These are phyloP conservation scores for Empidonax traillii DNA, from an alignment of 2,113 vertebrate species.

Conservation along the genomic window DNA sequence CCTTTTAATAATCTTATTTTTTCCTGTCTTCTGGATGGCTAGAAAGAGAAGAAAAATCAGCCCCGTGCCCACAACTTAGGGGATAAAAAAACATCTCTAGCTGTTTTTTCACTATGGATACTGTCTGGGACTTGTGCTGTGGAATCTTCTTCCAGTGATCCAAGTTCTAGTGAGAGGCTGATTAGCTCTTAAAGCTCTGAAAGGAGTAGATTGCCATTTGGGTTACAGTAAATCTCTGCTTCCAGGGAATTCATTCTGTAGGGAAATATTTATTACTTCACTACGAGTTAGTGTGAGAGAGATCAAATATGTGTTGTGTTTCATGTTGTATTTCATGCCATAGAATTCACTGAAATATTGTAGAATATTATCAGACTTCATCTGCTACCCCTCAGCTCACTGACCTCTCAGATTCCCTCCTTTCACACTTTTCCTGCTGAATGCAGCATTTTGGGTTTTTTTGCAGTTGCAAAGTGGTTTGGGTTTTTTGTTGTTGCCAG, in stretches of 20 bases:
- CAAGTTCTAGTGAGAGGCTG: background rate
- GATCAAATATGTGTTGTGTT: constrained; percentile 13
- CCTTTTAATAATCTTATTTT: constrained; percentile 41
- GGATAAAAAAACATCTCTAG: background rate
- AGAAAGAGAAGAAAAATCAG: constrained; percentile 3
- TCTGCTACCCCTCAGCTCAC: background rate
- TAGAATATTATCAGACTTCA: background rate
- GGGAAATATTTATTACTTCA: constrained; percentile 33
- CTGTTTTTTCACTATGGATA: background rate
- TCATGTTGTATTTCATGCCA: background rate
- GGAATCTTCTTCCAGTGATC: background rate
- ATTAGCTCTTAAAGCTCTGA: background rate
- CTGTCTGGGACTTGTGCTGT: background rate
- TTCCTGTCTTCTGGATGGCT: constrained; percentile 19
- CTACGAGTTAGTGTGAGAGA: background rate
- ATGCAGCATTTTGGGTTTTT: background rate
- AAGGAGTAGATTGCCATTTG: constrained; percentile 15
- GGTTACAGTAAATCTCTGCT: constrained; percentile 29
- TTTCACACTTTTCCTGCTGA: background rate
- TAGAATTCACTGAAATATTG: background rate
- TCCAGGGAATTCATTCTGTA: background rate
- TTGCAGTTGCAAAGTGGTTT: background rate
- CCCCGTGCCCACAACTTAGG: background rate
- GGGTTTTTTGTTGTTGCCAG: background rate
- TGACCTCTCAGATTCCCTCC: background rate